Evolutionary conservation across 2,888 invertebrate species (phyloP), one percentile per base, ranked within the genome.

Genomic region (Eucera pruinosa): DNA sequence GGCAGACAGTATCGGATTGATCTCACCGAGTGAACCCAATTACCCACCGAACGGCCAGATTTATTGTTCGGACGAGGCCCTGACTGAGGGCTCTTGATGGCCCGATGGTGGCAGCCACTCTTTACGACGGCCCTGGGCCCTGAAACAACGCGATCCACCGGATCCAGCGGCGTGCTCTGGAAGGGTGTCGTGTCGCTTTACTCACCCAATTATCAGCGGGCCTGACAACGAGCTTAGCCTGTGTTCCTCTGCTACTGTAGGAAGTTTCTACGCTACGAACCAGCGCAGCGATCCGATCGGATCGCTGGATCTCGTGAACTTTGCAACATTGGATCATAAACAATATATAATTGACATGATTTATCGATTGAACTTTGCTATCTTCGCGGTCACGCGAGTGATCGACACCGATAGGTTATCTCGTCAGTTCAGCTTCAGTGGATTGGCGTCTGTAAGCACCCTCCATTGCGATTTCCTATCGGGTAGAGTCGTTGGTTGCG

Each of bases 1-100:
- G 89, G 89, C 86, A 89, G 91, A 92, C 92, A 92, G 91, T 92
- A 92, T 92, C 92, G 91, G 90, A 91, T 90, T 89, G 92, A 92
- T 92, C 92, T 90, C 87, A 88, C 88, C 90, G 90, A 89, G 91
- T 92, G 91, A 92, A 92, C 90, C 92, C 92, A 92, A 92, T 92
- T 92, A 92, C 91, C 90, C 86, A 87, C 87, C 85, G 88, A 90
- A 90, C 87, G 89, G 82, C 88, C 89, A 91, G 92, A 92, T 92
- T 92, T 92, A 92, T 92, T 90, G 91, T 90, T 87, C 86, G 81
- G 87, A 87, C 87, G 87, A 80, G 82, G 77, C 69, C 74, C 84
- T 87, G 90, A 87, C 89, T 89, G 89, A 90, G 88, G 87, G 85
- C 87, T 81, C 87, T 87, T 87, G 89, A 88, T 87, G 88, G 83